Evolutionary conservation across 1,140 invertebrate genomes (phyloP).

Genomic region (Apis cerana): DNA sequence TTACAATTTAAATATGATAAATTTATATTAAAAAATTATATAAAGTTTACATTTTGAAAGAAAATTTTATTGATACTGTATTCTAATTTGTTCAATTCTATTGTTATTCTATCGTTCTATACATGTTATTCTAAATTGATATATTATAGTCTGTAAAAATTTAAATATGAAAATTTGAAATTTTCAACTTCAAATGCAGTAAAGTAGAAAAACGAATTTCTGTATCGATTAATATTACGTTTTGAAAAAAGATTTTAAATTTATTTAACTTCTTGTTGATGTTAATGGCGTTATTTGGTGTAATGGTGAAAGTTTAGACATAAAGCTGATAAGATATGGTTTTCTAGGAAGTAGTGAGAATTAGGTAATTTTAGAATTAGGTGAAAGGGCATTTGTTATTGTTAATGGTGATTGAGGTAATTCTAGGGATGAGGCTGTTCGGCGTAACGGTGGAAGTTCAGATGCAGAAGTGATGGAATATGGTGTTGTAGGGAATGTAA

Average conservation of each 20-base stretch:
- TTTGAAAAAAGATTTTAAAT: not conserved
- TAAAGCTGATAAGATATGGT: not conserved
- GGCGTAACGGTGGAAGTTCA: not conserved
- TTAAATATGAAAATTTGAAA: no score
- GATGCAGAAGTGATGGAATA: not conserved
- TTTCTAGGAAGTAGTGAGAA: not conserved
- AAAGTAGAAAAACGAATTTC: no score
- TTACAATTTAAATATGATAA: not conserved
- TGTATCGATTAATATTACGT: not conserved
- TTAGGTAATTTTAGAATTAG: conserved; percentile 1
- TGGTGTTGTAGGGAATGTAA: not conserved
- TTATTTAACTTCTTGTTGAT: not conserved
- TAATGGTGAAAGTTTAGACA: not conserved
- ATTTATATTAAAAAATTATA: no score
- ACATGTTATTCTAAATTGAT: no score
- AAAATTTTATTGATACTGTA: not conserved
- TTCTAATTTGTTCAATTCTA: no score
- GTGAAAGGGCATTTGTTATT: not conserved
- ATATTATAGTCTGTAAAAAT: no score
- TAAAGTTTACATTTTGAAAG: not conserved
- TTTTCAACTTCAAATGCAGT: no score
- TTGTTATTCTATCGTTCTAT: no score
- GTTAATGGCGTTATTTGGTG: not conserved
- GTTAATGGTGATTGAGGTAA: conserved; percentile 4
- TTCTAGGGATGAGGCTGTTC: not conserved